A percentile compares a stretch with the other conserved stretches of the same genome.
Conservation (phyloP, 2,797 vertebrate species). For the Avahi laniger region DNA sequence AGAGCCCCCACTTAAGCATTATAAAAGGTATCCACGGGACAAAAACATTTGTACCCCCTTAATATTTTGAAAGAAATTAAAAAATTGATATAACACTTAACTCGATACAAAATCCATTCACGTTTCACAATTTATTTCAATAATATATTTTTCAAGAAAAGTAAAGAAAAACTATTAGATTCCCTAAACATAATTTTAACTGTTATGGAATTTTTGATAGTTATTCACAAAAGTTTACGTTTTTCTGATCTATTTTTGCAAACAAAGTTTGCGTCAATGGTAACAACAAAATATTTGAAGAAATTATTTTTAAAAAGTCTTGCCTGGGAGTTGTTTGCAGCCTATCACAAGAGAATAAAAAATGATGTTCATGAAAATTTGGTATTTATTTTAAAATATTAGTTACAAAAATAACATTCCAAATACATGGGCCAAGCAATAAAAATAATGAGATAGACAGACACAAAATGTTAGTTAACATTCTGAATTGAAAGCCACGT, state of each 20-base stretch:
- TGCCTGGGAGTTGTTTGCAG: neutral
- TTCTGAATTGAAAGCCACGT: neutral
- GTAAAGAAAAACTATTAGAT: neutral
- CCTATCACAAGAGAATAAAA: neutral
- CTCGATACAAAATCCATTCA: neutral
- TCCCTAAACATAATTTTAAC: neutral
- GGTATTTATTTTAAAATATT: slow-evolving; percentile 38
- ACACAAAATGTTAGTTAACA: neutral
- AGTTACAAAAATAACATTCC: slow-evolving; percentile 8
- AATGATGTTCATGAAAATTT: neutral
- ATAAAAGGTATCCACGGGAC: neutral
- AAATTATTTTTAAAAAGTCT: neutral
- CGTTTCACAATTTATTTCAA: neutral
- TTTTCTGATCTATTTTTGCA: neutral
- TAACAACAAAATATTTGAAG: neutral
- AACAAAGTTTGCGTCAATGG: neutral
- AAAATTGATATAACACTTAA: neutral
- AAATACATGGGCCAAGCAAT: neutral
- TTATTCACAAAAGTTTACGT: neutral
- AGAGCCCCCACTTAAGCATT: neutral
- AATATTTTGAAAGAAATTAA: neutral
- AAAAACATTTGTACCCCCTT: neutral
- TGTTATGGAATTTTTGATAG: neutral
- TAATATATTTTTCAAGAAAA: neutral
- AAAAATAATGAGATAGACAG: neutral